A percentile compares a stretch with the other conserved stretches of the same genome.
phyloP scores from a whole-genome alignment of 1,140 invertebrate genomes.

The Condylostylus longicornis region DNA sequence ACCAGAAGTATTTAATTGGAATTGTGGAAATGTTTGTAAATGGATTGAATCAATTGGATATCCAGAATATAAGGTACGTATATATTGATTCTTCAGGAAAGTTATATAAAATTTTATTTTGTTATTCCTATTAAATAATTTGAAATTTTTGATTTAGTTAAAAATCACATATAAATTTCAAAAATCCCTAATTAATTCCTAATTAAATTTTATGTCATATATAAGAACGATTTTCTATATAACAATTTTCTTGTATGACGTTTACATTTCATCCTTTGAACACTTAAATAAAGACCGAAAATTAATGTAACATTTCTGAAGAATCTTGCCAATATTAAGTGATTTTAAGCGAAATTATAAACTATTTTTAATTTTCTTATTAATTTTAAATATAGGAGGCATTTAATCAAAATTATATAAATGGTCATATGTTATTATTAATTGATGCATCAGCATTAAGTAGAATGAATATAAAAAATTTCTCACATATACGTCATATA shows the following conservation, averaged over 20 bases:
- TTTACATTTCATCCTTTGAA: too few relatives aligned
- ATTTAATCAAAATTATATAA: conserved; percentile 18
- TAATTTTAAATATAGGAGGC: conserved; percentile 13
- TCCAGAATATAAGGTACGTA: conserved; percentile 20
- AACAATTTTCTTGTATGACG: too few relatives aligned
- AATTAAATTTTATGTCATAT: too few relatives aligned
- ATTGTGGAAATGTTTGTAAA: conserved; percentile 12
- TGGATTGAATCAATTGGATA: conserved; percentile 19
- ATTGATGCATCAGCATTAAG: conserved; percentile 18
- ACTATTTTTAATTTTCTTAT: too few relatives aligned
- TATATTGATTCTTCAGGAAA: not conserved
- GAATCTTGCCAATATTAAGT: too few relatives aligned
- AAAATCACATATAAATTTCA: too few relatives aligned
- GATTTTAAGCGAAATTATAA: too few relatives aligned
- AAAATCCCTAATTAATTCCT: too few relatives aligned
- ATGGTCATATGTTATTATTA: conserved; percentile 16
- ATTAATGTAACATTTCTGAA: too few relatives aligned
- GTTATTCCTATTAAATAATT: not conserved
- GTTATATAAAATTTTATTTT: not conserved
- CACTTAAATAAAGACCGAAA: too few relatives aligned
- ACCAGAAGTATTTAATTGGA: conserved; percentile 16
- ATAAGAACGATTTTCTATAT: too few relatives aligned
- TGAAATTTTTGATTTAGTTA: too few relatives aligned
- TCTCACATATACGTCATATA: conserved; percentile 19
- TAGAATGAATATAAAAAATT: conserved; percentile 22